Base-by-base conservation (phyloP, 2,797 vertebrate species). In the Clarias platycephalus region DNA sequence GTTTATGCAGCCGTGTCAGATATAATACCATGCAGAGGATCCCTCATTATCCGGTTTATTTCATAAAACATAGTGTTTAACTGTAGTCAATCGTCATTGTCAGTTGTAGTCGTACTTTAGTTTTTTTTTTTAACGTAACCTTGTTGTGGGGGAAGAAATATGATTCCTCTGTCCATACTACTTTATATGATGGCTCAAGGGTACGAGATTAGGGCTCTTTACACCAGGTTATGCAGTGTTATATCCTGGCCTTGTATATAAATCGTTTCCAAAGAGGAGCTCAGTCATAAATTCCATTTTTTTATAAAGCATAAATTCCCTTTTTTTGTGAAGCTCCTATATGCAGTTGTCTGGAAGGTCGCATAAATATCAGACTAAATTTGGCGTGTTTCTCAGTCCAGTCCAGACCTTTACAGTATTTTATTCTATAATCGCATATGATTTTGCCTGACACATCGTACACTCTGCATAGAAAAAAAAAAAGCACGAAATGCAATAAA, bases 131-230 rank as follows among this genome's bases (percentile, higher is more conserved):
- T 26, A 49, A 78, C n/a, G 5, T 60, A 62, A 80, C 40, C 62
- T 80, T 80, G 62, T 28, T 64, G 18, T 22, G 16, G 34, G 24
- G 60, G 44, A 81, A 40, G 63, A 70, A 49, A 53, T 44, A n/a
- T 40, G 34, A 85, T 67, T 76, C 22, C 26, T 60, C 79, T 81
- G 53, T 44, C 68, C 26, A 71, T 81, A 70, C 13, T 60, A 24
- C 40, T 66, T 80, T 80, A 80, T 80, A 22, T 80, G 62, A 49
- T 28, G 78, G 44, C 62, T 80, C 60, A 80, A 80, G 62, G 62
- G 78, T 28, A 53, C 9, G 26, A 28, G 62, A 49, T 80, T 80
- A 28, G 62, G 40, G n/a, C 62, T 64, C n/a, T 18, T 66, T 66
- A 66, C 40, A 64, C 16, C 62, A 80, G 40, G 37, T 64, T 66